Evolutionary conservation across 1,140 invertebrate genomes (phyloP), one percentile per base, ranked within the genome.

Genomic region (Cataglyphis hispanica): DNA sequence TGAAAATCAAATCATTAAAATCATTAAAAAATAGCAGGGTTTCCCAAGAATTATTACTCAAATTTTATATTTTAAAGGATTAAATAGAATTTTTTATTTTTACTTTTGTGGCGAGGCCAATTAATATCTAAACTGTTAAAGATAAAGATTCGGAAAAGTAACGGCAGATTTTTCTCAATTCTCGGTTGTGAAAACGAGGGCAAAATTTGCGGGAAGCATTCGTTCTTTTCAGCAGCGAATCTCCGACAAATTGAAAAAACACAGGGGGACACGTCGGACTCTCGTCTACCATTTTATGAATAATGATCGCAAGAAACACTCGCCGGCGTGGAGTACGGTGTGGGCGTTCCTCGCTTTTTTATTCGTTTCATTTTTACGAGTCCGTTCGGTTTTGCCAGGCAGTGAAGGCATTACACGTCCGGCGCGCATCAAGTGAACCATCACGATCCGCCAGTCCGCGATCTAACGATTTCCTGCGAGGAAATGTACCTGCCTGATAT

Each of bases 231-330:
- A 25, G 40, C 53, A 16, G 69, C 46, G 31, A 10, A 64, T 56
- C 60, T 66, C 27, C 22, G 37, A 27, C 22, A 60, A 70, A 61
- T 80, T 81, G 67, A 69, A 87, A 74, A 89, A 74, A 77, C 43
- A 4, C 16, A 80, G 61, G 46, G 76, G 87, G 78, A 89, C 61
- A 63, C 64, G 46, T n/a, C 60, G 61, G 72, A 80, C 31, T 34
- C 83, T 85, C 81, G 86, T 85, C 83, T 64, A 86, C 75, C 77
- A 84, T 87, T 91, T 92, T 90, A 90, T 92, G 92, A 92, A 92
- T 93, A 91, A 92, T 92, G 88, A 91, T 91, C 63, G 83, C 88
- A 91, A 90, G 89, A 91, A 90, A 90, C 67, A 85, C 81, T 90
- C 31, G 80, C 78, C 75, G 63, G 80, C 67, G 40, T 80, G 43